Base-by-base conservation (phyloP, 2,888 invertebrate genomes). In the Epistrophe grossulariae region DNA sequence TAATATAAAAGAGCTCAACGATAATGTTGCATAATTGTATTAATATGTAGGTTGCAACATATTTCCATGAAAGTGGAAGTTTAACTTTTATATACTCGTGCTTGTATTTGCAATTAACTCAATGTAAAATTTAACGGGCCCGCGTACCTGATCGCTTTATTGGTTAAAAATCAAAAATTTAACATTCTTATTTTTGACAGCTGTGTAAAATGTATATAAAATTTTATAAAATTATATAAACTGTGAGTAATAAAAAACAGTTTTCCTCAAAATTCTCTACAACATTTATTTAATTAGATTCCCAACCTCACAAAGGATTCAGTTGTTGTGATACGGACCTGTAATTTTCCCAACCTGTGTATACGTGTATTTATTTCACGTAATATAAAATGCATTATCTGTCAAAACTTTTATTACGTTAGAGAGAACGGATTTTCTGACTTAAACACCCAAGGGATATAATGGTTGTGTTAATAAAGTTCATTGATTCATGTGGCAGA, bases 21-120 rank as follows among this genome's bases (percentile, higher is more conserved):
- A 31, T 68, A 50, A 68, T 68, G 50, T 68, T 50, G 19, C 35
- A 68, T 50, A 68, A 68, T 68, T 35, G 50, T 68, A 35, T 68
- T 68, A 68, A 48, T n/a, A n/a, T 50, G 35, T 68, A 4, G 0
- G 0, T 7, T 50, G 35, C 17, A 50, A 31, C 31, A 19, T 4
- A 68, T 50, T 48, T 38, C 13, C 17, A 68, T 13, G 50, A 19
- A 19, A 50, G 35, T 15, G 66, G 66, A 68, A 68, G 66, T 68
- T 68, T 50, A 35, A 68, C 35, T 50, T 68, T 68, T 3, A 1
- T 24, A 24, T 50, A 5, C n/a, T 48, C 2, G 6, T 35, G 35
- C 19, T 48, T 31, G 2, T 31, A 10, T 66, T 19, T 66, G 48
- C 50, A 50, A 31, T 50, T 35, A 35, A 50, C 17, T 68, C 17